Evolutionary conservation across 2,113 vertebrate species (phyloP), one percentile per base, ranked within the genome.

Genomic region (Pterocles burchelli): DNA sequence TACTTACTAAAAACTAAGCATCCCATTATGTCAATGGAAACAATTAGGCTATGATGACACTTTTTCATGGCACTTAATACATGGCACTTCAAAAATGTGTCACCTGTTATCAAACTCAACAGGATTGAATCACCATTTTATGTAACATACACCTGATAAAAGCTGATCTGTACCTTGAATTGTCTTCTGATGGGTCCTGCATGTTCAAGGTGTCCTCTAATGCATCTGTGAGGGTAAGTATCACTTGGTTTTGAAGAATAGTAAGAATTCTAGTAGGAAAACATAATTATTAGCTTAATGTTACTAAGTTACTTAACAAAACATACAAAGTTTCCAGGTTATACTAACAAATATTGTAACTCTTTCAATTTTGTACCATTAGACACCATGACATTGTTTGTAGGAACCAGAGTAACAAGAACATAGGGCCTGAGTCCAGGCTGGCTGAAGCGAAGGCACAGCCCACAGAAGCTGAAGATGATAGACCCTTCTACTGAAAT

Each of bases 141-240:
- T 24, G 15, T 26, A 41, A 78, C 7, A 59, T 28, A 48, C 25
- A 76, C 28, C 17, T 22, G 38, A n/a, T 15, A 97, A 97, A 90
- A 76, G 33, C 49, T 54, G 89, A 74, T 59, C 28, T 72, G 71
- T 98, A 98, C 97, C 97, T 98, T 98, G 77, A 97, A 97, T 71
- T 80, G 83, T 95, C 94, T 96, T 91, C 95, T 95, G 93, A 96
- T 85, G 63, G 78, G 85, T 94, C 92, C 93, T 90, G 81, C 72
- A 43, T 97, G 97, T 91, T 97, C 97, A 89, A 79, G 57, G 67
- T 89, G 94, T 89, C 88, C 95, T 89, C 94, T 91, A 95, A 97
- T 79, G 34, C 24, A 59, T 78, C 97, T 95, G 57, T 96, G 79
- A 85, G 86, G 59, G 75, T 89, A 94, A 29, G 54, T 7, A 55